Conservation (phyloP, 2,113 vertebrate genomes). For the Cololabis saira region DNA sequence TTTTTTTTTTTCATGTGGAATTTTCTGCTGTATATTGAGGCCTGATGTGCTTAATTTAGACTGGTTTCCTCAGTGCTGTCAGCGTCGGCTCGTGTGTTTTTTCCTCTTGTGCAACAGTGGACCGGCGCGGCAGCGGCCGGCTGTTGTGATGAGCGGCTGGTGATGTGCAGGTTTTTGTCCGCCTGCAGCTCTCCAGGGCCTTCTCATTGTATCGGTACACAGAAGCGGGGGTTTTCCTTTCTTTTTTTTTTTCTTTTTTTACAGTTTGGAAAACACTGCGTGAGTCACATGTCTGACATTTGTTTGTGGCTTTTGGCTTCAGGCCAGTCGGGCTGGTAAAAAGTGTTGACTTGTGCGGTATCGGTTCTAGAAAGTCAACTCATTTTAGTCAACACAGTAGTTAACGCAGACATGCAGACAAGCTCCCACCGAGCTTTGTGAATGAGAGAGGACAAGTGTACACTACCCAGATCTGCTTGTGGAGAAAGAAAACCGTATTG, state of each 20-base stretch:
- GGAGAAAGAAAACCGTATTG: neutral
- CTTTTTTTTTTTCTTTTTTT: conserved; percentile 25
- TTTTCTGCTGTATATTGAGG: conserved; percentile 18
- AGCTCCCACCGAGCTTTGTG: conserved; percentile 21
- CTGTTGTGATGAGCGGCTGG: conserved; percentile 31
- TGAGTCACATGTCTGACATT: conserved; percentile 61
- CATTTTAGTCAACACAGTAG: conserved; percentile 2
- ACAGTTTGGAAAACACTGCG: conserved; percentile 32
- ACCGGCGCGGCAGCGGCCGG: conserved; percentile 10
- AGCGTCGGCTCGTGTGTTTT: neutral
- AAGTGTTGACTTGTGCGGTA: conserved; percentile 31
- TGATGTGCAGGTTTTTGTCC: conserved; percentile 36
- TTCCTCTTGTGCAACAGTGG: neutral
- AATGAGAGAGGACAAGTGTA: conserved; percentile 2
- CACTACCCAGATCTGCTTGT: neutral
- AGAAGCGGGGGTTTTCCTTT: too few species aligned
- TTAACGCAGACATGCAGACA: conserved; percentile 4
- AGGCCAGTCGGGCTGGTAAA: conserved; percentile 30
- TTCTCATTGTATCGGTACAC: conserved; percentile 36
- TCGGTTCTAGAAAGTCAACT: conserved; percentile 54
- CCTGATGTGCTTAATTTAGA: conserved; percentile 6
- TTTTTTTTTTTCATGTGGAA: neutral
- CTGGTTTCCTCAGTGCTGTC: neutral
- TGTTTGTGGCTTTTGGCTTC: conserved; percentile 19
- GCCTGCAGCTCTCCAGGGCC: conserved; percentile 43